Evolutionary conservation across 1,140 invertebrate species (phyloP).

Genomic region (Scaptomyza graminum): DNA sequence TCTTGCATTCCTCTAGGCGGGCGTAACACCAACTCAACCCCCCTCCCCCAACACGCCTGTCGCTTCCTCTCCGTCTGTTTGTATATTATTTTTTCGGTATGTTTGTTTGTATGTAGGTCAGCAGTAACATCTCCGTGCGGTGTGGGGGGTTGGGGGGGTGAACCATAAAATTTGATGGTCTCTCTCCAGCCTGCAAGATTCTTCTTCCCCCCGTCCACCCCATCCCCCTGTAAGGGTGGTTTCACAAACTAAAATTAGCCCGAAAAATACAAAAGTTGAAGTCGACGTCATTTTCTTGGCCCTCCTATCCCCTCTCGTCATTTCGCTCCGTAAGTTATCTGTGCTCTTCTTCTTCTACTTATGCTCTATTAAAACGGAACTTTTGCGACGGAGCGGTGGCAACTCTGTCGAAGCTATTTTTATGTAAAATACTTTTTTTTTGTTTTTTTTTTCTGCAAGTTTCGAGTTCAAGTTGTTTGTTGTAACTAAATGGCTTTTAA

Average conservation of each 20-base stretch:
- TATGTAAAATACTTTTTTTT: conserved; percentile 15
- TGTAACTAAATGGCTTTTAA: conserved; percentile 15
- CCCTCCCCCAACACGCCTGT: background rate
- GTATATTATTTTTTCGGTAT: background rate
- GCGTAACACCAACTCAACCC: no score
- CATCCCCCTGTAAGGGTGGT: conserved; percentile 21
- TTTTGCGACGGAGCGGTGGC: conserved; percentile 1
- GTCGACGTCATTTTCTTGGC: conserved; percentile 25
- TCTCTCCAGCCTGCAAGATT: background rate
- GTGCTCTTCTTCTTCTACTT: background rate
- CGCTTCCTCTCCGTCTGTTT: conserved; percentile 18
- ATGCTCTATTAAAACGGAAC: conserved; percentile 17
- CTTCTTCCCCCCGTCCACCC: background rate
- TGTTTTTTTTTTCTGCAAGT: conserved; percentile 22
- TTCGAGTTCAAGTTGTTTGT: background rate
- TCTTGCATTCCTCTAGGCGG: conserved; percentile 36
- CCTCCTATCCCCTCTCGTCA: background rate
- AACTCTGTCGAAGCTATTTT: background rate
- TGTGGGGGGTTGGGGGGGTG: no score
- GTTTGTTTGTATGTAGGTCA: conserved; percentile 47
- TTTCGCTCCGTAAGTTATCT: background rate
- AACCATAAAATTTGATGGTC: conserved; percentile 64
- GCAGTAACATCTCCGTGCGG: conserved; percentile 44
- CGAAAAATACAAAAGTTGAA: conserved; percentile 35
- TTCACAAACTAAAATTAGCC: conserved; percentile 50